Conservation (phyloP, 2,888 invertebrate species). For the Eudasyphora cyanicolor region DNA sequence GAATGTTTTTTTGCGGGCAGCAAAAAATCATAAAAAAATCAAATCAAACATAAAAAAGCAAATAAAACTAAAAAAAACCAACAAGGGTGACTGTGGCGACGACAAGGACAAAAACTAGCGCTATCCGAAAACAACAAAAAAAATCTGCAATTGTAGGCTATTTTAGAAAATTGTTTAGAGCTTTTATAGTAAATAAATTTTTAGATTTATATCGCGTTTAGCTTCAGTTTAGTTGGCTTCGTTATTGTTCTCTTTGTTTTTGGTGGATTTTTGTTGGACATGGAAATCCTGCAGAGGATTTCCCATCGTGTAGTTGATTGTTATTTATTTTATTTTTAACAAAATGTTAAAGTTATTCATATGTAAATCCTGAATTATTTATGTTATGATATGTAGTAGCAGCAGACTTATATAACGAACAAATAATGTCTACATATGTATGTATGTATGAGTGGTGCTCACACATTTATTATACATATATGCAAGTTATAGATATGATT, state of each 20-base stretch:
- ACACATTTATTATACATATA: background rate
- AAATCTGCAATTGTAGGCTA: slow-evolving; percentile 37
- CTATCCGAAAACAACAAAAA: slow-evolving; percentile 15
- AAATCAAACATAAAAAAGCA: slow-evolving; percentile 37
- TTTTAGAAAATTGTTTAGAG: slow-evolving; percentile 46
- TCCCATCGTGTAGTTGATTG: background rate
- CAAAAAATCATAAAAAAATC: slow-evolving; percentile 50
- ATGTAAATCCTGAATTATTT: slow-evolving; percentile 60
- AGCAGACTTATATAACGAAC: background rate
- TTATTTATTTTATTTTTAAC: slow-evolving; percentile 50
- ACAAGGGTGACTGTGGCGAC: background rate
- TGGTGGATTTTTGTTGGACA: background rate
- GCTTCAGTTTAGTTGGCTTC: slow-evolving; percentile 5
- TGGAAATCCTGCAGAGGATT: background rate
- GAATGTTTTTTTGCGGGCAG: background rate
- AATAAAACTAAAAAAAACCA: background rate
- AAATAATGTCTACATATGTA: background rate
- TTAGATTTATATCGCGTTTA: slow-evolving; percentile 48
- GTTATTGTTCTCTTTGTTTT: background rate
- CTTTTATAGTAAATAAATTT: slow-evolving; percentile 59
- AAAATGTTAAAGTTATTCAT: slow-evolving; percentile 56
- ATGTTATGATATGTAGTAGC: slow-evolving; percentile 37
- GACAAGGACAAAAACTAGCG: background rate
- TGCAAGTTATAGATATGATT: too few relatives aligned
- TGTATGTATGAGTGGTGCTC: background rate